phyloP scores from a whole-genome alignment of 2,797 vertebrate genomes.

The Danio kyathit region DNA sequence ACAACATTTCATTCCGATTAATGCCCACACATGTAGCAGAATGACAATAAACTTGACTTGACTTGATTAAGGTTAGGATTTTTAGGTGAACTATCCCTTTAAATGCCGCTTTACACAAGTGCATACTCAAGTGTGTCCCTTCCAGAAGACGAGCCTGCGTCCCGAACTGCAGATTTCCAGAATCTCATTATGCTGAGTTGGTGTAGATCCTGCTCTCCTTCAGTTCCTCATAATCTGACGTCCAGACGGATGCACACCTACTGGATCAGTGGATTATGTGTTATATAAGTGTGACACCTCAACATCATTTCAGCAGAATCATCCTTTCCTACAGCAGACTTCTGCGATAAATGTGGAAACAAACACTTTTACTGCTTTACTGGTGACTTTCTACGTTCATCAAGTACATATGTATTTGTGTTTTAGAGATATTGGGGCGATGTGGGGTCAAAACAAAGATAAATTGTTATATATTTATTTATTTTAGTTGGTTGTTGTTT shows the following conservation, averaged over 20 bases:
- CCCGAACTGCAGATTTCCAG: background rate
- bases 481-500: too few species aligned
- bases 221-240: conserved; percentile 1
- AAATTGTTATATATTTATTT: too few species aligned
- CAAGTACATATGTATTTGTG: too few species aligned
- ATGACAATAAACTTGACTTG: too few species aligned
- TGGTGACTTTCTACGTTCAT: too few species aligned
- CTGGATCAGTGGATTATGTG: conserved; percentile 18
- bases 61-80: too few species aligned
- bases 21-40: too few species aligned
- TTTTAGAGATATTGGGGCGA: too few species aligned
- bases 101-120: background rate
- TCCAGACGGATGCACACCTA: conserved; percentile 25
- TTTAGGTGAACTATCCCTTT: too few species aligned
- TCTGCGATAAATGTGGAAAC: background rate
- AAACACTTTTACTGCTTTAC: background rate
- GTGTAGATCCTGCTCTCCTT: background rate
- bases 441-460: too few species aligned
- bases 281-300: conserved; percentile 18
- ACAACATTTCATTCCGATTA: too few species aligned
- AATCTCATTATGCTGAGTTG: conserved; percentile 16
- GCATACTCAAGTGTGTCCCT: background rate
- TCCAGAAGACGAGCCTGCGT: background rate
- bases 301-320: background rate
- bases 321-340: background rate